Evolutionary conservation across 1,140 invertebrate species (phyloP).

Genomic region (Ips typographus): DNA sequence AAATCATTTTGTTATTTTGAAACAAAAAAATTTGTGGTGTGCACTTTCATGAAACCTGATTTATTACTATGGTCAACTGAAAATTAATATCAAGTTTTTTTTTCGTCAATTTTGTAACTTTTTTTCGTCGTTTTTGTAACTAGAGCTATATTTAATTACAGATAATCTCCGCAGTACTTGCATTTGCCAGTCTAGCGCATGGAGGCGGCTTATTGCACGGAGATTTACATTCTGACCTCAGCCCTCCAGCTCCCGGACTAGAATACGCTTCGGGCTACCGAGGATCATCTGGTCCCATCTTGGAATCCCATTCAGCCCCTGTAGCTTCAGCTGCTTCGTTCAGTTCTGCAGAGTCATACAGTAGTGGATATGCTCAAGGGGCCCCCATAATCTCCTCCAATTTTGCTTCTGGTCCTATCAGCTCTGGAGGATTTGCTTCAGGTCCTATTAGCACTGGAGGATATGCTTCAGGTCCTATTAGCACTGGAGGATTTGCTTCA

Average conservation of each 20-base stretch:
- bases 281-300: background rate
- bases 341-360: too few relatives aligned
- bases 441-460: background rate
- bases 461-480: background rate
- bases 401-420: background rate
- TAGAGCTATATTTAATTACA: conserved; percentile 20
- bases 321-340: background rate
- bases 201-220: conserved; percentile 37
- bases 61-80: too few relatives aligned
- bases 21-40: too few relatives aligned
- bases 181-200: conserved; percentile 34
- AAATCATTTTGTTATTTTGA: too few relatives aligned
- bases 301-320: background rate
- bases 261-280: conserved; percentile 38
- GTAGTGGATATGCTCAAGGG: too few relatives aligned
- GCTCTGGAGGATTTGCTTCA: background rate
- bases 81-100: too few relatives aligned
- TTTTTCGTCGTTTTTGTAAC: too few relatives aligned
- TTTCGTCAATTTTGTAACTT: too few relatives aligned
- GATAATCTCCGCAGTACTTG: conserved; percentile 38
- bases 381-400: background rate
- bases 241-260: conserved; percentile 34
- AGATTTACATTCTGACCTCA: conserved; percentile 34
- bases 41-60: too few relatives aligned
- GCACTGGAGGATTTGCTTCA: conserved; percentile 8